Base-by-base conservation (phyloP, 2,888 invertebrate species). In the Stenodera caucasica region DNA sequence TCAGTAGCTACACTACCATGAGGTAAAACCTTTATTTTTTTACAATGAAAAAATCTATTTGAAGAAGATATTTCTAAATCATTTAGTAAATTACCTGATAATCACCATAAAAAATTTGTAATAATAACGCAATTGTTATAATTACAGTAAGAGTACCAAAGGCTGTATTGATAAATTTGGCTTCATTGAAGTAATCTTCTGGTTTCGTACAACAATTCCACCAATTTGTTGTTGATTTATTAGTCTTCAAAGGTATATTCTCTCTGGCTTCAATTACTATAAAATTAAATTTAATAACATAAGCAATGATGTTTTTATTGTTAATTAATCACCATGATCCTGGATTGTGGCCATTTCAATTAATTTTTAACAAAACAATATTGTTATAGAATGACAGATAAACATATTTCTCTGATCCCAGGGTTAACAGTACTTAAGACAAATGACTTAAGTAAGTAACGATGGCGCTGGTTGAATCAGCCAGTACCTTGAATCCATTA, bases 1-100 rank as follows among this genome's bases (percentile, higher is more conserved):
- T 88, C 90, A 51, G 89, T 85, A 18, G 90, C 87, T 62, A 91
- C 91, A 71, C 89, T 90, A 53, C 91, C 92, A 81, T 91, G 90
- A 9, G 88, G 88, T 56, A 84, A 84, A 67, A 90, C 82, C 90
- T 66, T 72, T 61, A 23, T 40, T 54, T 37, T 58, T 37, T 50
- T 30, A 35, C 14, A 6, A 12, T 62, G 57, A n/a, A 12, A 53
- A 40, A 32, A 50, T 21, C 11, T 35, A 32, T 55, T 26, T 5
- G 21, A 2, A 32, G 11, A 12, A 29, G 14, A 49, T 52, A 32
- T 2, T 8, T 21, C 3, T n/a, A 21, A 49, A 49, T 50, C 32
- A n/a, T n/a, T n/a, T n/a, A n/a, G n/a, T n/a, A 57, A 60, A 65
- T 70, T 75, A 90, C 91, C 85, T 90, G 88, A 73, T 87, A 87